A percentile compares a stretch with the other conserved stretches of the same genome.
phyloP scores from a whole-genome alignment of 2,113 vertebrate genomes.

The Cyphomyrus discorhynchus region DNA sequence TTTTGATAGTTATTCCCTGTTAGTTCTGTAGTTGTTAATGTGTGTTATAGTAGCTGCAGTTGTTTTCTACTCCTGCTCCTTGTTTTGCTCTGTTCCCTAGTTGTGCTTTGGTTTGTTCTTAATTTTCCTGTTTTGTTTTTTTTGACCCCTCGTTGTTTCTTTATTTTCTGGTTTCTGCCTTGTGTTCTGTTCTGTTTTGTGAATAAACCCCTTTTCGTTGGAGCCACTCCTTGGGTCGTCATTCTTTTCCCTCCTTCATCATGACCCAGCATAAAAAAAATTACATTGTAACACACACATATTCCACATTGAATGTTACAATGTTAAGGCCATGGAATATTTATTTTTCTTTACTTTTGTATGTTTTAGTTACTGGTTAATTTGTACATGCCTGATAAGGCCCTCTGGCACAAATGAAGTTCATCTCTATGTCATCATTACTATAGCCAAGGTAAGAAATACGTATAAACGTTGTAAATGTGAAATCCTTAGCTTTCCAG shows the following conservation, averaged over 20 bases:
- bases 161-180: not conserved
- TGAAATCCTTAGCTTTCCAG: not conserved
- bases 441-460: not conserved
- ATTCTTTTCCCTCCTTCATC: not conserved
- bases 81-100: not conserved
- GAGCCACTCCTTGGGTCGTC: not conserved
- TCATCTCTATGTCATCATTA: not conserved
- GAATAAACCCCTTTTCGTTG: not conserved
- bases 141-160: not conserved
- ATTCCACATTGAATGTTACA: not conserved
- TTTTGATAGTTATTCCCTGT: not conserved
- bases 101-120: not conserved
- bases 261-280: not conserved
- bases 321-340: not conserved
- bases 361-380: not conserved
- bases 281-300: not conserved
- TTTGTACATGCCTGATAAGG: not conserved
- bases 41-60: not conserved
- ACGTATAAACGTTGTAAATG: not conserved
- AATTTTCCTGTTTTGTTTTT: not conserved
- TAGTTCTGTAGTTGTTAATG: not conserved
- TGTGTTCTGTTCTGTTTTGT: not conserved
- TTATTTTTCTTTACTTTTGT: not conserved
- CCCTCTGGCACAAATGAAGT: not conserved
- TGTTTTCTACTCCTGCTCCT: not conserved